A percentile compares a stretch with the other conserved stretches of the same genome.
Conservation (phyloP, 2,888 invertebrate species). For the Ectemnius lituratus region DNA sequence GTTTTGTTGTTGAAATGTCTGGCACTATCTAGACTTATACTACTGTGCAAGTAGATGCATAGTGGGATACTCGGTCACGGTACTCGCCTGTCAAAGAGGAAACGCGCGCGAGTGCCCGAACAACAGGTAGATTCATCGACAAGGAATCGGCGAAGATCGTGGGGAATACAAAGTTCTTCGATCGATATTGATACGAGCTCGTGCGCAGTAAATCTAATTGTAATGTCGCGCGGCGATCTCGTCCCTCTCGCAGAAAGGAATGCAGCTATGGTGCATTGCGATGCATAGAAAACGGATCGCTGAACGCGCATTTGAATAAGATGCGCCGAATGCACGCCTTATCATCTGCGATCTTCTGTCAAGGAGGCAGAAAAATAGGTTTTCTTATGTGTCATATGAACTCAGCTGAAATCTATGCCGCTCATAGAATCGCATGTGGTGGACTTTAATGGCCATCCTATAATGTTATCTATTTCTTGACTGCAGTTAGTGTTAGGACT, state of each 20-base stretch:
- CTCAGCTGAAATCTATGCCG: no score
- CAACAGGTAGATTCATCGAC: background rate
- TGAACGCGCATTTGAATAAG: constrained; percentile 42
- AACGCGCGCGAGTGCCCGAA: background rate
- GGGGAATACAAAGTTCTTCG: background rate
- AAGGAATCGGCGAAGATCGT: constrained; percentile 2
- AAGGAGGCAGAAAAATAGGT: background rate
- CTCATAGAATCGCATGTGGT: no score
- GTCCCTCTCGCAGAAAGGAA: constrained; percentile 48
- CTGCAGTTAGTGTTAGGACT: no score
- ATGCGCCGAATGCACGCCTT: constrained; percentile 17
- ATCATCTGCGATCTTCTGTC: constrained; percentile 11
- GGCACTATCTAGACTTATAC: no score
- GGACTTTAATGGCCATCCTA: no score
- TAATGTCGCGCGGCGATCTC: constrained; percentile 46
- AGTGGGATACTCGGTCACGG: no score
- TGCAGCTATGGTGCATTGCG: constrained; percentile 49
- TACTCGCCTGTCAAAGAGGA: no score
- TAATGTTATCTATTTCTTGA: no score
- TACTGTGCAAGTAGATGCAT: no score
- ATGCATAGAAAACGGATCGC: constrained; percentile 57
- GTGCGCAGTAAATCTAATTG: constrained; percentile 56
- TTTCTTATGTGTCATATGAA: background rate
- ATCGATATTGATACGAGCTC: constrained; percentile 21
- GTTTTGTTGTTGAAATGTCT: no score